Evolutionary conservation across 2,888 invertebrate species (phyloP), one percentile per base, ranked within the genome.

Genomic region (Apoderus coryli): DNA sequence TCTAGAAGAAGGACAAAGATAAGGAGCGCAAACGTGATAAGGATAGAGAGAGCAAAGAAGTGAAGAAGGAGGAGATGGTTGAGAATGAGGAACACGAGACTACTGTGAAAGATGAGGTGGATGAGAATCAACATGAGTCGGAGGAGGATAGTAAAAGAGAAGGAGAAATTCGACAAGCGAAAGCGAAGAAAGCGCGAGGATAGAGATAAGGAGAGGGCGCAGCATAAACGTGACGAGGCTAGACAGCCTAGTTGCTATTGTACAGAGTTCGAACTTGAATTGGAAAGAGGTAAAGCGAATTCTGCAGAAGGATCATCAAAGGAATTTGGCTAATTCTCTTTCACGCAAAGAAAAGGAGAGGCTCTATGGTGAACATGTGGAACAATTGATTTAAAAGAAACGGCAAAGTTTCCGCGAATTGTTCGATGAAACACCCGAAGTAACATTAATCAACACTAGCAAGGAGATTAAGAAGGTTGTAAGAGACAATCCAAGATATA

Each of bases 281-380:
- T 98, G 96, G 96, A 76, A 92, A 36, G 98, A 98, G 53, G 90
- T 90, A 0, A 90, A 93, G 56, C 78, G 92, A 33, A 79, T 85
- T 48, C 63, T 98, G 32, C 73, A 92, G 40, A 96, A 96, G 53
- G 96, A 98, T 58, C 86, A 89, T 48, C 69, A 96, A 13, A 98
- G 93, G 82, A 80, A 84, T 41, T 62, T 86, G 25, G 86, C 88
- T 0, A 89, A 90, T 34, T 68, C 80, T 31, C 66, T 98, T 12
- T 78, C 81, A 35, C 75, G 93, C 26, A 90, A 93, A 37, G 90
- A 93, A 50, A 89, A 92, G 57, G 96, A 96, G 52, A 74, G 77
- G 52, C 62, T 95, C 25, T 98, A 93, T 63, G 80, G 82, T 37
- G 82, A 85, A 44, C 98, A 98, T 60, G 81, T 90, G 38, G 78